Evolutionary conservation across 2,888 invertebrate genomes (phyloP).

Genomic region (Sisyra nigra): DNA sequence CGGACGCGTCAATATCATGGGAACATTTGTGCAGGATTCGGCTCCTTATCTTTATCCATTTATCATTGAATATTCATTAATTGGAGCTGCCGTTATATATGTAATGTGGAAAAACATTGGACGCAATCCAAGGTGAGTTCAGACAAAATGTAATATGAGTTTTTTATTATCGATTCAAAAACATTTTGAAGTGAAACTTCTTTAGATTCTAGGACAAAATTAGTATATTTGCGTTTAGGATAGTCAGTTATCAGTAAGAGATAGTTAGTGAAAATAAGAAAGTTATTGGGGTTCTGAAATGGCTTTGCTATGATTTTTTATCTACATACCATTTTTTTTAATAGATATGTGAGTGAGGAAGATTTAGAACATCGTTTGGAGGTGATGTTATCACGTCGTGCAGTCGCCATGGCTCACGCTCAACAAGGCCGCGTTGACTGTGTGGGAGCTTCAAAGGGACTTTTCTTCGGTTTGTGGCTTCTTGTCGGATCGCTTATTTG

Average conservation of each 20-base stretch:
- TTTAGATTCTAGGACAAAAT: no score
- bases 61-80: conserved; percentile 88
- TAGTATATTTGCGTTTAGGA: no score
- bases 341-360: conserved; percentile 53
- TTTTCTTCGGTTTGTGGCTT: conserved; percentile 80
- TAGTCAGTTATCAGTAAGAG: no score
- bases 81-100: conserved; percentile 88
- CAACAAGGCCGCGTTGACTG: conserved; percentile 80
- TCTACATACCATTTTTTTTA: no score
- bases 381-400: conserved; percentile 73
- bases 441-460: conserved; percentile 84
- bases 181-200: background rate
- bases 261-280: no score
- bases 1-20: conserved; percentile 79
- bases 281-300: background rate
- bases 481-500: conserved; percentile 84
- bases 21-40: conserved; percentile 79
- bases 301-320: background rate
- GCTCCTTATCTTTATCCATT: conserved; percentile 92
- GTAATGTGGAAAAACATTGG: conserved; percentile 96
- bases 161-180: conserved; percentile 3
- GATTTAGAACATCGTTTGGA: conserved; percentile 78
- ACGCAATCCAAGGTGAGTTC: conserved; percentile 57
- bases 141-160: conserved; percentile 5
- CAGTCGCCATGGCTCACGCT: conserved; percentile 72